Conservation (phyloP, 1,140 invertebrate genomes). For the Lepidurus apus region DNA sequence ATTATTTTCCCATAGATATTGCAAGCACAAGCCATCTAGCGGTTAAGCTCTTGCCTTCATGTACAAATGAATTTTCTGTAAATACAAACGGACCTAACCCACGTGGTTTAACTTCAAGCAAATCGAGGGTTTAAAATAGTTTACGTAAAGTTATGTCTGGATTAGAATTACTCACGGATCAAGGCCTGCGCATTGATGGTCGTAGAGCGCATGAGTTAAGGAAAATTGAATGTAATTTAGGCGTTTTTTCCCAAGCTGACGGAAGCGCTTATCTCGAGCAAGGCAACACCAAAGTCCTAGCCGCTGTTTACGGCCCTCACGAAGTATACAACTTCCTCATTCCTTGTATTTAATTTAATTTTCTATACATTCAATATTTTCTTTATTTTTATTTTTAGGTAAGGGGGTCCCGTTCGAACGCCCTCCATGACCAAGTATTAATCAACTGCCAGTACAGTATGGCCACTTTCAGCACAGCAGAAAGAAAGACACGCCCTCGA, state of each 20-base stretch:
- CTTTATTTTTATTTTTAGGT: no score
- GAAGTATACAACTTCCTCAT: constrained; percentile 56
- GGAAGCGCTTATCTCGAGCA: constrained; percentile 95
- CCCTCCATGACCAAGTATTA: constrained; percentile 62
- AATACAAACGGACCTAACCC: background rate
- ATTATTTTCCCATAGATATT: no score
- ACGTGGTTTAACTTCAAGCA: background rate
- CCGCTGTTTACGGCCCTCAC: constrained; percentile 94
- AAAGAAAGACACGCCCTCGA: constrained; percentile 76
- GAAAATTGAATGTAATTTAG: constrained; percentile 77
- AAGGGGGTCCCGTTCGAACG: constrained; percentile 52
- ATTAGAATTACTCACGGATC: constrained; percentile 45
- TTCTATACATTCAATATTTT: background rate
- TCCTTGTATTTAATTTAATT: constrained; percentile 28
- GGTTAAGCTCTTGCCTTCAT: no score
- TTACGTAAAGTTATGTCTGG: constrained; percentile 34
- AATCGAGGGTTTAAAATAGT: background rate
- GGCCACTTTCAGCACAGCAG: constrained; percentile 82
- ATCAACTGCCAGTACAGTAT: constrained; percentile 95
- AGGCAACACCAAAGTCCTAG: constrained; percentile 89
- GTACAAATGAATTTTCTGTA: no score
- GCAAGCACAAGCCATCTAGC: no score
- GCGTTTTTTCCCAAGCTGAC: constrained; percentile 84
- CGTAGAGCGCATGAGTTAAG: constrained; percentile 79
- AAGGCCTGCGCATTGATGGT: constrained; percentile 79